Conservation (phyloP, 2,797 vertebrate genomes). For the Loriculus beryllinus region DNA sequence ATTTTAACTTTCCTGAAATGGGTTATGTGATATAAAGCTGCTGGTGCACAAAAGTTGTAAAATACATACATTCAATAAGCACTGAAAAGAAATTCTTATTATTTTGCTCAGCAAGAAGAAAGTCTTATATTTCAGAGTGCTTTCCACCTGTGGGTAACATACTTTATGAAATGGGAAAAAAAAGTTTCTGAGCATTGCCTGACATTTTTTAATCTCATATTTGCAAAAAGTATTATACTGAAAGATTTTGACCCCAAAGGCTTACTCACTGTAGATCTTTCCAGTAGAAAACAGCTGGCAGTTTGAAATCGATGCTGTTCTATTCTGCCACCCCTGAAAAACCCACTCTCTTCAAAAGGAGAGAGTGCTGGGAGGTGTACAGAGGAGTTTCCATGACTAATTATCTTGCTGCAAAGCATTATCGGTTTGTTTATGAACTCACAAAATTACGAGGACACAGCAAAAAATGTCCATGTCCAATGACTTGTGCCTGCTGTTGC, state of each 20-base stretch:
- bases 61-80: not conserved
- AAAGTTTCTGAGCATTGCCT: not conserved
- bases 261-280: not conserved
- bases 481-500: not conserved
- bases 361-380: not conserved
- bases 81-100: not conserved
- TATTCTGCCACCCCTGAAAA: not conserved
- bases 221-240: not conserved
- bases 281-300: not conserved
- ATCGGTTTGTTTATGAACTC: not conserved
- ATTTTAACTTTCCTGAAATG: not conserved
- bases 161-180: not conserved
- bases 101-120: not conserved
- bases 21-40: not conserved
- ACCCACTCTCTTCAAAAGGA: not conserved
- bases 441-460: not conserved
- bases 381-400: not conserved
- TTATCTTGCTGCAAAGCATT: not conserved
- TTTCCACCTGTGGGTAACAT: not conserved
- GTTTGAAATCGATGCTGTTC: not conserved
- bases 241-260: not conserved
- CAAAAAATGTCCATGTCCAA: fast-evolving
- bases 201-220: not conserved
- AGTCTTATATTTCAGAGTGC: not conserved
- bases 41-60: not conserved